phyloP scores from a whole-genome alignment of 2,888 invertebrate species.

The Drosophila lacicola region DNA sequence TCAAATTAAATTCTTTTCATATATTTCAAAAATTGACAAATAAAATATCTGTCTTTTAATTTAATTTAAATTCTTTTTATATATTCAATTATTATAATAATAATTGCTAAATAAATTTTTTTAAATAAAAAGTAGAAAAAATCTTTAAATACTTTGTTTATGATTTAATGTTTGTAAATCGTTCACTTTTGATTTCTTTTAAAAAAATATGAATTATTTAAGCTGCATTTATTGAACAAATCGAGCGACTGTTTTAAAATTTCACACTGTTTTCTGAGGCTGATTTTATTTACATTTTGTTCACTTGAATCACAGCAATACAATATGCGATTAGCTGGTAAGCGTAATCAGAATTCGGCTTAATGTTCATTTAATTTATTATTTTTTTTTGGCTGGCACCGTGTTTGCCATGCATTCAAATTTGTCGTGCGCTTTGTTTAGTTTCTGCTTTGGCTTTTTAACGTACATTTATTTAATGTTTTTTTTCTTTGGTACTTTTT shows the following conservation, averaged over 20 bases:
- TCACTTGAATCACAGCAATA: neutral
- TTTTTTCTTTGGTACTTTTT: constrained; percentile 1
- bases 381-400: constrained; percentile 24
- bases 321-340: neutral
- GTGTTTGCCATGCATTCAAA: constrained; percentile 50
- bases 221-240: neutral
- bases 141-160: too few species aligned
- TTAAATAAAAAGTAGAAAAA: too few species aligned
- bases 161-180: too few species aligned
- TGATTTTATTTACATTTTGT: neutral
- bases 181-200: neutral
- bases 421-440: constrained; percentile 40
- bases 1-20: too few species aligned
- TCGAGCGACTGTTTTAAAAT: too few species aligned
- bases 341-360: constrained; percentile 20
- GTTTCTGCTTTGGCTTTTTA: constrained; percentile 40
- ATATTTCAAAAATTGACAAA: too few species aligned
- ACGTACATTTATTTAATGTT: constrained; percentile 18
- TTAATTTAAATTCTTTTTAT: too few species aligned
- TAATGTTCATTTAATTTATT: constrained; percentile 7
- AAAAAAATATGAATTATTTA: neutral
- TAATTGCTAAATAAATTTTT: too few species aligned
- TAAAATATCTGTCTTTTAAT: too few species aligned
- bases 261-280: neutral
- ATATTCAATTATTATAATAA: too few species aligned